These are phyloP conservation scores for Thalpophila matura DNA, from an alignment of 2,888 invertebrate genomes.

Conservation along the genomic window DNA sequence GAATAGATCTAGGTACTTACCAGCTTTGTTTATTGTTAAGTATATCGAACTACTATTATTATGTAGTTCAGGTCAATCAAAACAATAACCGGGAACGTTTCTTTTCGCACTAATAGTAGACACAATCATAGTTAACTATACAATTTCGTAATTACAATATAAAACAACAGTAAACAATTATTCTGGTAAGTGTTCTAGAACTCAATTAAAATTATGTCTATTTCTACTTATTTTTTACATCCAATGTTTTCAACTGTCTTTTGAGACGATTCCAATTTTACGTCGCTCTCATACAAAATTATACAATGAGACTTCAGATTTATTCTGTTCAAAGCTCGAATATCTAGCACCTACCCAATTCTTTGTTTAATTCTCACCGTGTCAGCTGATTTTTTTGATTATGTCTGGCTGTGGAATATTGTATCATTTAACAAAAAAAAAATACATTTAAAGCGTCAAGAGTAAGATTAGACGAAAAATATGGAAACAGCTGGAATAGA, in stretches of 20 bases:
- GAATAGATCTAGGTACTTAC: too few relatives aligned
- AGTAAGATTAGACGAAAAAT: conserved; percentile 77
- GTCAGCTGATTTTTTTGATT: too few relatives aligned
- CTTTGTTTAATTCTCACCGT: conserved; percentile 10
- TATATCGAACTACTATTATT: background rate
- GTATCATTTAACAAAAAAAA: conserved; percentile 38
- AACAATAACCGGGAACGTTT: conserved; percentile 46
- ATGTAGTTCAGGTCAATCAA: conserved; percentile 45
- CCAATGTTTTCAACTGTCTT: conserved; percentile 22
- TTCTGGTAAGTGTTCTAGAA: conserved; percentile 26
- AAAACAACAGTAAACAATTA: conserved; percentile 26
- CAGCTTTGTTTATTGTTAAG: conserved; percentile 1
- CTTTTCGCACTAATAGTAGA: conserved; percentile 42
- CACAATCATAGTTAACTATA: conserved; percentile 24
- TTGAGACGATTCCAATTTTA: conserved; percentile 22
- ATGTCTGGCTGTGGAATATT: background rate
- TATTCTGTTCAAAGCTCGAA: conserved; percentile 15
- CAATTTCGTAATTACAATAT: conserved; percentile 28
- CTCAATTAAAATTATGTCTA: conserved; percentile 20
- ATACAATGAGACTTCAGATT: conserved; percentile 17
- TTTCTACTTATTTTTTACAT: conserved; percentile 10
- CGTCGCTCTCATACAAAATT: background rate
- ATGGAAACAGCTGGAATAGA: conserved; percentile 76
- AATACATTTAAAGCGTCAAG: conserved; percentile 46
- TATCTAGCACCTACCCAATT: conserved; percentile 1